A percentile compares a stretch with the other conserved stretches of the same genome.
These are phyloP conservation scores for Onychomys torridus DNA, from an alignment of 2,797 vertebrate genomes.

Conservation along the genomic window DNA sequence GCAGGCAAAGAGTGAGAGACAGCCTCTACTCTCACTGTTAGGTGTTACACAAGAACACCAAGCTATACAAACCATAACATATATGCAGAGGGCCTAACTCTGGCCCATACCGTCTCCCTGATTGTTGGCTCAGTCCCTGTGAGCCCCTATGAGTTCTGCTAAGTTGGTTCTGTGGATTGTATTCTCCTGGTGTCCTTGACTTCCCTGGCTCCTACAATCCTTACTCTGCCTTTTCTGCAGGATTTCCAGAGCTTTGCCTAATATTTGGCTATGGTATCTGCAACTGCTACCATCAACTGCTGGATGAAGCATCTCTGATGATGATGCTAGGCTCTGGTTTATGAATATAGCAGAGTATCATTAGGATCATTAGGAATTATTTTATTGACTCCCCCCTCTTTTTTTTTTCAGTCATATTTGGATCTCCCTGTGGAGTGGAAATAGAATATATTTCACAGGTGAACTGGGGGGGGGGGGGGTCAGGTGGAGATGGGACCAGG, in stretches of 20 bases:
- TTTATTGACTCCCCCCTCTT: too few species aligned
- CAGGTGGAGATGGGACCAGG: too few species aligned
- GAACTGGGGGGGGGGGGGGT: too few species aligned
- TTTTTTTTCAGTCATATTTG: too few species aligned
- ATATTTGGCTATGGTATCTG: not conserved
- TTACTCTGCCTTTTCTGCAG: not conserved
- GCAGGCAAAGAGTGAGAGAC: not conserved
- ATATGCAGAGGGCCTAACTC: not conserved
- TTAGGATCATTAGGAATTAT: too few species aligned
- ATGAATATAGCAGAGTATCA: too few species aligned
- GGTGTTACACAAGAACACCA: not conserved
- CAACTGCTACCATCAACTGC: not conserved
- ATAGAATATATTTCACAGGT: too few species aligned
- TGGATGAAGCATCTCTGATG: too few species aligned
- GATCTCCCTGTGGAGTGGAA: too few species aligned
- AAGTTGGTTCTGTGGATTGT: not conserved
- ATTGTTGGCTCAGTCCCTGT: not conserved
- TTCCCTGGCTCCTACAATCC: not conserved
- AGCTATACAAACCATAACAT: not conserved
- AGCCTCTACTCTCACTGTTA: not conserved
- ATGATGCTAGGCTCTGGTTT: too few species aligned
- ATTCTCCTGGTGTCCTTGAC: not conserved
- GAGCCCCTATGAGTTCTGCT: not conserved
- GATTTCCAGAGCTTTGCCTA: not conserved
- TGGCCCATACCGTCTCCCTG: not conserved